phyloP scores from a whole-genome alignment of 2,113 vertebrate genomes.

The Haplochromis burtoni region DNA sequence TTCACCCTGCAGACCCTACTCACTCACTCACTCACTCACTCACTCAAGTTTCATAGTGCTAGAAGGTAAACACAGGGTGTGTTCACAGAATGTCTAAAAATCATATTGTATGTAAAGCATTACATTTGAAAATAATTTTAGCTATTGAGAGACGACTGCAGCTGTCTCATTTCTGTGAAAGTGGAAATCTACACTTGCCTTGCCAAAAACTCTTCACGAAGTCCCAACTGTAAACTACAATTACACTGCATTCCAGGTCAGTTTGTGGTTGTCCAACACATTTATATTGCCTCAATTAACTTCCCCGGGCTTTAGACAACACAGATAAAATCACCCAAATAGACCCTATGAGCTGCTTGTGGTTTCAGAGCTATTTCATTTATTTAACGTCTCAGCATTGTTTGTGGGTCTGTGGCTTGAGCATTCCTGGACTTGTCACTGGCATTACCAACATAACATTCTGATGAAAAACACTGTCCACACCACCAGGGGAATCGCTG shows the following conservation, averaged over 20 bases:
- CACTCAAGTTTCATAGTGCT: background rate
- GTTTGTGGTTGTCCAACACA: conserved; percentile 63
- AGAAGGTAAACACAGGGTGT: background rate
- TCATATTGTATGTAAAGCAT: background rate
- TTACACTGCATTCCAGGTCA: conserved; percentile 64
- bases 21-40: background rate
- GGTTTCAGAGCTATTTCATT: conserved; percentile 42
- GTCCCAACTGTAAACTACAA: conserved; percentile 49
- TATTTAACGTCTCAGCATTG: conserved; percentile 42
- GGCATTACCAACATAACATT: conserved; percentile 9
- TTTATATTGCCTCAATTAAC: conserved; percentile 59
- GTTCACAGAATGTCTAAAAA: background rate
- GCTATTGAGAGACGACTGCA: conserved; percentile 1
- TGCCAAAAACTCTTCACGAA: conserved; percentile 11
- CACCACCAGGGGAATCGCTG: background rate
- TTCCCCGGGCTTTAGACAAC: conserved; percentile 6
- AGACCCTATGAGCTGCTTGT: conserved; percentile 14
- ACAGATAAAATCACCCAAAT: conserved; percentile 7
- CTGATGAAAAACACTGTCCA: conserved; percentile 11
- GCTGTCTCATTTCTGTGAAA: conserved; percentile 13
- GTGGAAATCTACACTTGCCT: background rate
- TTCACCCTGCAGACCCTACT: background rate
- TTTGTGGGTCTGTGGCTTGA: conserved; percentile 30
- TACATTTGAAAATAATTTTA: conserved; percentile 1
- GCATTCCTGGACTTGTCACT: conserved; percentile 36